phyloP scores from a whole-genome alignment of 2,888 invertebrate genomes.

The Phortica okadai region DNA sequence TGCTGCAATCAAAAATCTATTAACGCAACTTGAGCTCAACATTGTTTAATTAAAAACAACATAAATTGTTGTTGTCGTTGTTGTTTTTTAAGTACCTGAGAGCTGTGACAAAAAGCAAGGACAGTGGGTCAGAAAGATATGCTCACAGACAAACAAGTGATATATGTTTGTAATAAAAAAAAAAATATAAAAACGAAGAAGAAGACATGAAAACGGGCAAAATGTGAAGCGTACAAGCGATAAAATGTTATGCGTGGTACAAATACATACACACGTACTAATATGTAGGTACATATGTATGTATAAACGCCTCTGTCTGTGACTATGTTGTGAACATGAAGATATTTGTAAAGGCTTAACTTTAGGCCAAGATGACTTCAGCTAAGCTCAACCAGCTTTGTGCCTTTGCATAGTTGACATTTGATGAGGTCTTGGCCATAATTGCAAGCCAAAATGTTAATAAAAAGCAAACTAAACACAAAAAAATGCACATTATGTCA shows the following conservation, averaged over 20 bases:
- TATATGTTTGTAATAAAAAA: not conserved
- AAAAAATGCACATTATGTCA: not conserved
- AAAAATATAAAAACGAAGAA: not conserved
- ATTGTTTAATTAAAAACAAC: slow-evolving; percentile 4
- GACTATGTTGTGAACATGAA: not conserved
- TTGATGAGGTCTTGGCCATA: slow-evolving; percentile 52
- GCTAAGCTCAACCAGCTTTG: slow-evolving; percentile 30
- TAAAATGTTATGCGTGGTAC: not conserved
- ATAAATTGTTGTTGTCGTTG: too few species aligned
- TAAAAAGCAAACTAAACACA: slow-evolving; percentile 10
- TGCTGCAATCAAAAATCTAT: not conserved
- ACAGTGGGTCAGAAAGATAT: not conserved
- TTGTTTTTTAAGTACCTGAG: not conserved
- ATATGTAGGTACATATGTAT: not conserved
- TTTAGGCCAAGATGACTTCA: not conserved
- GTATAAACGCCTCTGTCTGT: not conserved
- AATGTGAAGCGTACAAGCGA: not conserved
- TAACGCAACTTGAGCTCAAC: not conserved
- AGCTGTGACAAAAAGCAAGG: not conserved
- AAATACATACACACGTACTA: not conserved
- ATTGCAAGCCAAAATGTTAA: slow-evolving; percentile 34
- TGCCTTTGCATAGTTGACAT: slow-evolving; percentile 26
- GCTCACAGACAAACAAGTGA: not conserved
- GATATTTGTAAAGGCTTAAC: not conserved
- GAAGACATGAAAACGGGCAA: not conserved